These are phyloP conservation scores for Pyralis farinalis DNA, from an alignment of 2,888 invertebrate species.

Conservation along the genomic window DNA sequence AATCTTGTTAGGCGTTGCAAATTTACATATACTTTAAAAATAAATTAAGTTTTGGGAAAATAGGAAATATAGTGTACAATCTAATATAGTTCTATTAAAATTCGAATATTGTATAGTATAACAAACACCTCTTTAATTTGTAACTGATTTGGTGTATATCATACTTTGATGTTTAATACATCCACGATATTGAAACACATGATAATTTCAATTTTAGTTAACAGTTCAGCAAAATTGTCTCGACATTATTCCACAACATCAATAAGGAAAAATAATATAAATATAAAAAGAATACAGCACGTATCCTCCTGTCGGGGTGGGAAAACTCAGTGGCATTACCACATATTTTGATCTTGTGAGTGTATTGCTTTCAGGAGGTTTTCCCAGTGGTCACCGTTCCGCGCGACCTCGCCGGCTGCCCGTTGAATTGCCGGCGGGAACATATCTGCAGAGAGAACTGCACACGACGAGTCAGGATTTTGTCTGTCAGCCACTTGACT, in stretches of 20 bases:
- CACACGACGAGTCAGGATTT: conserved; percentile 75
- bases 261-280: conserved; percentile 30
- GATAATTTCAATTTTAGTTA: too few species aligned
- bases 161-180: too few species aligned
- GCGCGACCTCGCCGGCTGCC: conserved; percentile 82
- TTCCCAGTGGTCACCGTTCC: conserved; percentile 85
- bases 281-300: conserved; percentile 73
- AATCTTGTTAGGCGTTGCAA: too few species aligned
- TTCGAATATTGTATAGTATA: too few species aligned
- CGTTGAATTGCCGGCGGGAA: conserved; percentile 66
- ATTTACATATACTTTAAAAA: too few species aligned
- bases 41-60: too few species aligned
- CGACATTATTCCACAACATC: conserved; percentile 27
- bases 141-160: too few species aligned
- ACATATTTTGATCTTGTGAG: conserved; percentile 77
- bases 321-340: conserved; percentile 72
- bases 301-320: conserved; percentile 53
- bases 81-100: too few species aligned
- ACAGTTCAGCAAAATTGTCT: too few species aligned
- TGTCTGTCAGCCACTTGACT: conserved; percentile 37
- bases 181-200: too few species aligned
- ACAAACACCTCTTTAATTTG: too few species aligned
- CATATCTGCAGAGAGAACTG: conserved; percentile 79
- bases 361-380: conserved; percentile 82
- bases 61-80: too few species aligned